Evolutionary conservation across 2,888 invertebrate genomes (phyloP), one percentile per base, ranked within the genome.

Genomic region (Tipula lateralis): DNA sequence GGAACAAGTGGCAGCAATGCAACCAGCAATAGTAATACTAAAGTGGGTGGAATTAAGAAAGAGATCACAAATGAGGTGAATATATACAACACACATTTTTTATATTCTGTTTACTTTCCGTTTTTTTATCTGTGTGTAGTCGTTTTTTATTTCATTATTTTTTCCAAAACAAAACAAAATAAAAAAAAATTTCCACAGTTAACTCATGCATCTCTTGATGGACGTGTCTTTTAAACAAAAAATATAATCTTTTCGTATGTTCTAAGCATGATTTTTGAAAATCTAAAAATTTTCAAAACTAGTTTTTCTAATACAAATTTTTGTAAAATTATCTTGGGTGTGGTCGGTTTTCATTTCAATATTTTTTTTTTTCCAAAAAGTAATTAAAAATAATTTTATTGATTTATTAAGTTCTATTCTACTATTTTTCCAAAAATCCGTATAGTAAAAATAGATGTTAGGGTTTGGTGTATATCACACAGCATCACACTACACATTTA

Each of bases 11-110:
- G 66, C 66, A 66, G 66, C 66, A 66, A 66, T 66, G 66, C 66
- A 66, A 66, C 66, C 66, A 66, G 66, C 66, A 44, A 44, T 44
- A 66, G 66, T 66, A 66, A 24, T 66, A 66, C 66, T 30, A 82
- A 82, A 82, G 82, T 82, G 82, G 82, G 82, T 82, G 82, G 82
- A 82, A 82, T 32, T 82, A 82, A 82, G 82, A 82, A 82, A 82
- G 82, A 82, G 82, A 82, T 82, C 82, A 82, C 82, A 32, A 82
- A 82, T 82, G 82, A 82, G 82, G 82, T 82, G 82, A 82, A 82
- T 82, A 30, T 82, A 66, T 66, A 66, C 66, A 66, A 24, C 24
- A 66, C 24, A 66, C 7, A 24, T 66, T 66, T 66, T 66, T 66
- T 66, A 24, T 66, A 66, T 66, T 66, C 24, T 66, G 66, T 66